Evolutionary conservation across 2,797 vertebrate genomes (phyloP), one percentile per base, ranked within the genome.

Genomic region (Dryobates pubescens): DNA sequence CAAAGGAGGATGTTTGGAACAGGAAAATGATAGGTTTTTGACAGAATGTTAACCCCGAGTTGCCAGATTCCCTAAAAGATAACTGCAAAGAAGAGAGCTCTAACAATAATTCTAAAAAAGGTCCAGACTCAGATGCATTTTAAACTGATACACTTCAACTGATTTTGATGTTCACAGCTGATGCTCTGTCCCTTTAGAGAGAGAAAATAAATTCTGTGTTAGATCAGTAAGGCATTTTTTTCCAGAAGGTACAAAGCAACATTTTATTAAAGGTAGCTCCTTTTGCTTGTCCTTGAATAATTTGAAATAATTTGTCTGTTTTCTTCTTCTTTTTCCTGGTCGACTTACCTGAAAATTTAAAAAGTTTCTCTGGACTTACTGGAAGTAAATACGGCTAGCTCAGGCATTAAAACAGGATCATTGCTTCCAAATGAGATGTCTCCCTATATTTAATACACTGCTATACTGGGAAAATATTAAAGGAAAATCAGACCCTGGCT

Each of bases 11-110:
- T 68, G 56, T 90, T 69, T 34, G 72, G 91, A 93, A 85, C 0
- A 3, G 70, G 67, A 94, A 96, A 92, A 94, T 87, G 82, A 91
- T 80, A 79, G 76, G 11, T 29, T 96, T 97, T 82, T 96, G 92
- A 92, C 58, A 89, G 78, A 94, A 81, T 61, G 75, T 96, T 96
- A 97, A 97, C 94, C 84, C 92, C 70, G 72, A 74, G 61, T 84
- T 88, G 36, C 36, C 85, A 88, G 32, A 23, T 93, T 92, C 95
- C 88, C 82, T 90, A 59, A 81, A 83, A 77, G 38, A 85, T 56
- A 83, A 43, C 53, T 62, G 16, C 17, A 82, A 91, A 83, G 78
- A 62, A 75, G 9, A 85, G 23, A 56, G 8, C 5, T 59, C 22
- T 59, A 71, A 77, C 34, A 75, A 82, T 23, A 63, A 2, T 20